Percentiles rank a stretch among this genome's conserved stretches.
phyloP scores from a whole-genome alignment of 2,888 invertebrate species.

The Drosophila emarginata region DNA sequence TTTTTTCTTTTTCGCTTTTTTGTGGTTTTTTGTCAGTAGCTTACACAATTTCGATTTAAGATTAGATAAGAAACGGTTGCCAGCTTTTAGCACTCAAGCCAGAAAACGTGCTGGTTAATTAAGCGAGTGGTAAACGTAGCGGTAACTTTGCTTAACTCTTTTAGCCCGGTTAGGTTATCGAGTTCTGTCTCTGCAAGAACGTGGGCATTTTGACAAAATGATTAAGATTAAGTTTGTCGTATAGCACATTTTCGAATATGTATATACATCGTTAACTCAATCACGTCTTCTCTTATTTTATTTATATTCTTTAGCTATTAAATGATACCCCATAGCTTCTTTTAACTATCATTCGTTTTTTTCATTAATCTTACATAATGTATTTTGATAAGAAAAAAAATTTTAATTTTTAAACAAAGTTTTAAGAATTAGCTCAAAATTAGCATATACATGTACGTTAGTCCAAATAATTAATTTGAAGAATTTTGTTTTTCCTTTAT shows the following conservation, averaged over 20 bases:
- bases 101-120: slow-evolving; percentile 63
- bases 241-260: not conserved
- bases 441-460: no score
- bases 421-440: no score
- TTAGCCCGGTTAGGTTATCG: not conserved
- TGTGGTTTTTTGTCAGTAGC: slow-evolving; percentile 37
- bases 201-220: slow-evolving; percentile 14
- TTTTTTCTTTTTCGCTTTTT: slow-evolving; percentile 4
- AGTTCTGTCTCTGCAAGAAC: not conserved
- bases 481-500: no score
- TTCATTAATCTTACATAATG: no score
- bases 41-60: slow-evolving; percentile 71
- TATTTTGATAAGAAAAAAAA: no score
- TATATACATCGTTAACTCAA: not conserved
- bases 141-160: not conserved
- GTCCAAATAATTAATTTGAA: no score
- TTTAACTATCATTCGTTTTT: no score
- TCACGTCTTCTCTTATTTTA: not conserved
- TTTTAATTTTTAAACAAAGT: no score
- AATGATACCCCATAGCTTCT: no score
- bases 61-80: slow-evolving; percentile 56
- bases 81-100: slow-evolving; percentile 46
- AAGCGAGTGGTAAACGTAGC: slow-evolving; percentile 27
- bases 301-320: no score
- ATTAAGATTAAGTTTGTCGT: not conserved